These are phyloP conservation scores for Hoplias malabaricus DNA, from an alignment of 2,113 vertebrate species.

Conservation along the genomic window DNA sequence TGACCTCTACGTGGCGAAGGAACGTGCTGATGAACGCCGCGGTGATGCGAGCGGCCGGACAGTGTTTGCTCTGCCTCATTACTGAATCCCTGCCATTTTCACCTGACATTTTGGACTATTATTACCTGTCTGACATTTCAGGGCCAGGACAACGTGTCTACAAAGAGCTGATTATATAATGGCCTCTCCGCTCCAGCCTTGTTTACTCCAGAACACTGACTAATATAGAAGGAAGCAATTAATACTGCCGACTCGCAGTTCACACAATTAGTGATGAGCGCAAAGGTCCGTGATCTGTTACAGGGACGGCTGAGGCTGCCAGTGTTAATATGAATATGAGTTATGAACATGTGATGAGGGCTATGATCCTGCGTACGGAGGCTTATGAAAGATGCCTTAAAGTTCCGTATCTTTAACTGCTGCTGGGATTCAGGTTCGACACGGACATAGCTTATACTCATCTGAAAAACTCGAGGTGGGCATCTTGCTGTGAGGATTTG, in stretches of 20 bases:
- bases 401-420: too few species aligned
- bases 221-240: slow-evolving; percentile 52
- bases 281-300: slow-evolving; percentile 44
- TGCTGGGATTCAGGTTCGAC: not conserved
- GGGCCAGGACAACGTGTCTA: slow-evolving; percentile 48
- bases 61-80: slow-evolving; percentile 40
- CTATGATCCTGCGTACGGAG: not conserved
- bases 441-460: too few species aligned
- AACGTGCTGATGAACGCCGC: not conserved
- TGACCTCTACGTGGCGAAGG: slow-evolving; percentile 14
- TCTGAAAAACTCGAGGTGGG: too few species aligned
- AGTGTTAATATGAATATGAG: not conserved
- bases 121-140: slow-evolving; percentile 61
- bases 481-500: too few species aligned
- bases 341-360: not conserved
- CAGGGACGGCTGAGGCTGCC: not conserved
- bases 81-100: slow-evolving; percentile 60
- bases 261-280: slow-evolving; percentile 49
- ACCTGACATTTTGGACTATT: slow-evolving; percentile 64
- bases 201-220: slow-evolving; percentile 43
- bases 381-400: too few species aligned
- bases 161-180: slow-evolving; percentile 51
- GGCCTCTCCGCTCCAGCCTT: slow-evolving; percentile 32
- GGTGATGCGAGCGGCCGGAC: not conserved
- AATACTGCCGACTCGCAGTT: slow-evolving; percentile 41